Evolutionary conservation across 2,797 vertebrate genomes (phyloP), one percentile per base, ranked within the genome.

Genomic region (Mycteria americana): DNA sequence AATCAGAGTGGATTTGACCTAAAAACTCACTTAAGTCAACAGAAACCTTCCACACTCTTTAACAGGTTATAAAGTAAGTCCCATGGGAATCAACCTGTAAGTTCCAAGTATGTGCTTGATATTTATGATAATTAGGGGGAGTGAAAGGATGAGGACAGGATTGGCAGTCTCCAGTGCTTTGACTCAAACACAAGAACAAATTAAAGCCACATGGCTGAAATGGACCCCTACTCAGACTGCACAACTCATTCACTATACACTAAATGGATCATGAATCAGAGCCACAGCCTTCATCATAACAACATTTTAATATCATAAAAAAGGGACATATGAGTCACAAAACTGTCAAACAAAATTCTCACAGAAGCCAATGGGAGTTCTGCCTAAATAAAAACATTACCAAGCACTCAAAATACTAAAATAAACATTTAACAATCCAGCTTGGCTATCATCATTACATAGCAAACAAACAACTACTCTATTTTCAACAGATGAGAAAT

Each of bases 401-500:
- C 75, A 86, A 94, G 69, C 70, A 89, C 85, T 91, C 62, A 81
- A 81, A 95, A 89, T 59, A 89, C 64, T 62, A 88, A 93, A 95
- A 91, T 78, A 96, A 89, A 88, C 70, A 74, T 37, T 73, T 87
- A 92, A 65, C 41, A 83, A 60, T 65, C 54, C 39, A 81, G 53
- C 46, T 88, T 69, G 69, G 65, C 31, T 89, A 54, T 89, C 27
- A 39, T 19, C 1, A 0, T 62, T 78, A 85, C 18, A 56, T 63
- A 45, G 69, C 82, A 96, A 95, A 88, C 70, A 84, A 95, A 78
- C 75, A 88, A 81, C 86, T 94, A 62, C 51, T 90, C 85, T 83
- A 54, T 78, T 95, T 93, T 93, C 92, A 88, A 92, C 31, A 85
- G 75, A 96, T 83, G 89, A 95, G 79, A 92, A 88, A 93, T 88